A percentile compares a stretch with the other conserved stretches of the same genome.
These are phyloP conservation scores for Nematopogon swammerdamellus DNA, from an alignment of 2,888 invertebrate species.

Conservation along the genomic window DNA sequence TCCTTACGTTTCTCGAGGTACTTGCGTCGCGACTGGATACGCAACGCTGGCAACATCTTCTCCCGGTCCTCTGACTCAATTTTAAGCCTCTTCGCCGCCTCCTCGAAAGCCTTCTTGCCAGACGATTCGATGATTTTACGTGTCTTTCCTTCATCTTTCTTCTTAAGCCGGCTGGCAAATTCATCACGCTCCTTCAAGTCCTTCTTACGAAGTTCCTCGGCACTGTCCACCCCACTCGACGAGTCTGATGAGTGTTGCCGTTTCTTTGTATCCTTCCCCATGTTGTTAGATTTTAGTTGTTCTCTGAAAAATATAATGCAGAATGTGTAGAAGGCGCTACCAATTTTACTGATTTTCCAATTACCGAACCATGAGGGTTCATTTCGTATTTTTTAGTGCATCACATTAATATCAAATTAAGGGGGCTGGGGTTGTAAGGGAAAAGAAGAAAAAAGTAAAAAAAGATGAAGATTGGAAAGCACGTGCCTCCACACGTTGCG, in stretches of 20 bases:
- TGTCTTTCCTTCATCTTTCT: constrained; percentile 85
- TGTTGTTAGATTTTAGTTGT: constrained; percentile 1
- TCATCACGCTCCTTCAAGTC: constrained; percentile 93
- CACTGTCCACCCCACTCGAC: constrained; percentile 64
- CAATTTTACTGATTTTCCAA: too few species aligned
- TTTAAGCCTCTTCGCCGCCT: constrained; percentile 88
- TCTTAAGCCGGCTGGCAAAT: constrained; percentile 82
- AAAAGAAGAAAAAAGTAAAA: too few species aligned
- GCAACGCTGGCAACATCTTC: constrained; percentile 81
- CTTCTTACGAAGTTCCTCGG: constrained; percentile 73
- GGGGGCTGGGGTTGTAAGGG: too few species aligned
- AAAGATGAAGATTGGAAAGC: too few species aligned
- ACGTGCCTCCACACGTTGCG: too few species aligned
- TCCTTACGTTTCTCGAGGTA: constrained; percentile 95
- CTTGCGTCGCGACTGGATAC: constrained; percentile 87
- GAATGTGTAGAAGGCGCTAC: too few species aligned
- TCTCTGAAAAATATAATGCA: too few species aligned
- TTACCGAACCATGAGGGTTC: too few species aligned
- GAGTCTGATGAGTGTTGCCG: constrained; percentile 40
- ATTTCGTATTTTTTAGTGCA: too few species aligned
- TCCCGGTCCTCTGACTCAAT: constrained; percentile 83
- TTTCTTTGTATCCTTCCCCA: constrained; percentile 21
- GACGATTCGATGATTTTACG: constrained; percentile 71
- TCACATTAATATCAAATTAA: too few species aligned
- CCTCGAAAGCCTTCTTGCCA: constrained; percentile 71